Evolutionary conservation across 2,888 invertebrate species (phyloP), one percentile per base, ranked within the genome.

Genomic region (Lapara coniferarum): DNA sequence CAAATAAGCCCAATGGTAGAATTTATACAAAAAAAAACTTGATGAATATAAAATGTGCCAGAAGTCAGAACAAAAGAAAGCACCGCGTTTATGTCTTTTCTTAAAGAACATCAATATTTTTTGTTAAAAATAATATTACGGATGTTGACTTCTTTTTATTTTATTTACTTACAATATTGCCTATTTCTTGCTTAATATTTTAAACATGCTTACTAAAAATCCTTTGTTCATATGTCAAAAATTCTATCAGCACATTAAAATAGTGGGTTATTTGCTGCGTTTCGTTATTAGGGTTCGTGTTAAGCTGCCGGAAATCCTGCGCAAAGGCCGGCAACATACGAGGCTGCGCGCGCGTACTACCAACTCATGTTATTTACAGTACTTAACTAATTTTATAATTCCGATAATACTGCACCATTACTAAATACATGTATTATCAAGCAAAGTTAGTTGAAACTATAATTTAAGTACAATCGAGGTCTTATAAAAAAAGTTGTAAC

Each of bases 271-370:
- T 80, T 80, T 80, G 77, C 75, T 81, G 74, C 78, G 78, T 73
- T 77, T 78, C 73, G 76, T 75, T 77, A 79, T 82, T 80, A 81
- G 81, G 83, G 85, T 84, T 86, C 84, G 85, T 85, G 87, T 82
- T 85, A 84, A 78, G 83, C 78, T 90, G 89, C 90, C 92, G 92
- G 92, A 92, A 91, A 92, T 92, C 91, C 91, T 91, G 90, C 84
- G 83, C 79, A 84, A 86, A 90, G 91, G 91, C 87, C 91, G 84
- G 78, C 74, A 67, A 80, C 76, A 71, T 74, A 76, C 86, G 85
- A 86, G 86, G 87, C 86, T 87, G 84, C 77, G 77, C 76, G 74
- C 75, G 79, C 77, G 75, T 25, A 37, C 51, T 25, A 25, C 46
- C 46, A 69, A 63, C 53, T 63, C n/a, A 13, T 49, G 46, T 49